Evolutionary conservation across 2,113 vertebrate genomes (phyloP).

Genomic region (Cheirogaleus medius): DNA sequence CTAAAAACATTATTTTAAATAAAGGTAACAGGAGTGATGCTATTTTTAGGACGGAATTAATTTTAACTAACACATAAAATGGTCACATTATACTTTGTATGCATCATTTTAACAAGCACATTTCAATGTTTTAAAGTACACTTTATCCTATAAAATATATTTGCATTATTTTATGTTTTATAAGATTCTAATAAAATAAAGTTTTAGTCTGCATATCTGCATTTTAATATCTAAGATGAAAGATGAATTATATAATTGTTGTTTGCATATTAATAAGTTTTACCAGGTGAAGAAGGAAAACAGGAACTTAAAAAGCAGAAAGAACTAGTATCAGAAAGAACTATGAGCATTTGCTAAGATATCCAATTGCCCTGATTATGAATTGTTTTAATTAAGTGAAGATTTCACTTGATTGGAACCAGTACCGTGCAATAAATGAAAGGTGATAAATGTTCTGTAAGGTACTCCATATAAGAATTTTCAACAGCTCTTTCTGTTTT

Average conservation of each 20-base stretch:
- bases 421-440: conserved; percentile 24
- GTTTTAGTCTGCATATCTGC: background rate
- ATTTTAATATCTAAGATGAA: background rate
- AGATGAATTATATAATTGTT: background rate
- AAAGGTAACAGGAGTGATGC: background rate
- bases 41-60: conserved; percentile 25
- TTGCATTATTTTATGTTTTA: background rate
- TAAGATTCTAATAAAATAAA: background rate
- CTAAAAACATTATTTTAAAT: background rate
- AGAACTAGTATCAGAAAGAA: background rate
- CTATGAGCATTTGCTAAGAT: background rate
- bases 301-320: background rate
- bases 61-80: background rate
- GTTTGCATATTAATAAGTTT: background rate
- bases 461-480: background rate
- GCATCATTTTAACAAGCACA: background rate
- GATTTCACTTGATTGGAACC: conserved; percentile 27
- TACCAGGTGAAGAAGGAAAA: background rate
- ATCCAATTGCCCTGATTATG: background rate
- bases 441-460: background rate
- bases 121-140: background rate
- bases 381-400: background rate
- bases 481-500: background rate
- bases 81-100: background rate
- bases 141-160: background rate